These are phyloP conservation scores for Cercopithecus mona DNA, from an alignment of 2,113 vertebrate species.

Conservation along the genomic window DNA sequence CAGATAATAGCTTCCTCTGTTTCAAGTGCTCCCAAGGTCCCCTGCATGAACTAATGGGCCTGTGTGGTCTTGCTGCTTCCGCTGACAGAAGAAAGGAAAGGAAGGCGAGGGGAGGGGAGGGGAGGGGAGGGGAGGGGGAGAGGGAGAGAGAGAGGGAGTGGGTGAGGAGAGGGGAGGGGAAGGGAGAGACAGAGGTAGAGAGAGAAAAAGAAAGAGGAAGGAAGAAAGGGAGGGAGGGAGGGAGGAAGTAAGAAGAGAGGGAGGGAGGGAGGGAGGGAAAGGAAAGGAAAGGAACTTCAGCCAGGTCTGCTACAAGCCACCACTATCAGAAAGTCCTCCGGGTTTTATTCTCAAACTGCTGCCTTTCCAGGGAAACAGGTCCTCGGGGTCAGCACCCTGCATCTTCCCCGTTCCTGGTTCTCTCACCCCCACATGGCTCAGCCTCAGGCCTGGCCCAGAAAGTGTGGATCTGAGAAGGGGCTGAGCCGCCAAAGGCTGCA, in stretches of 20 bases:
- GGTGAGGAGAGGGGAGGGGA: no score
- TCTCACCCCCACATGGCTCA: neutral
- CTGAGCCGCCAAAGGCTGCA: no score
- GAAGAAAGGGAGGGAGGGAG: fast-evolving
- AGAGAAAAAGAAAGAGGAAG: no score
- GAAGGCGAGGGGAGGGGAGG: no score
- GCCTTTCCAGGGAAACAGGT: neutral
- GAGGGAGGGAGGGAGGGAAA: neutral
- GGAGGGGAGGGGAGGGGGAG: fast-evolving
- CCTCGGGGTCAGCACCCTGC: neutral
- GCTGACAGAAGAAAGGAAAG: neutral
- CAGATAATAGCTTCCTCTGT: neutral
- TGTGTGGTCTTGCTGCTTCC: neutral
- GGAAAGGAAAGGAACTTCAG: neutral
- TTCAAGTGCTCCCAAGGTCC: neutral
- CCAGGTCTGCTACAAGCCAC: neutral
- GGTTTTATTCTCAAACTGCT: neutral
- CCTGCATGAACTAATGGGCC: neutral
- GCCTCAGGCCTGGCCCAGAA: neutral
- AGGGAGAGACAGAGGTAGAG: no score
- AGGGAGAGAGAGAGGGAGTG: no score
- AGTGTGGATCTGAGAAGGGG: neutral
- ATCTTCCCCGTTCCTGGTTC: neutral
- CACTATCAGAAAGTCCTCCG: neutral
- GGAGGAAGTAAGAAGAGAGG: fast-evolving